Conservation (phyloP, 1,140 invertebrate genomes). For the Calephelis virginiensis region DNA sequence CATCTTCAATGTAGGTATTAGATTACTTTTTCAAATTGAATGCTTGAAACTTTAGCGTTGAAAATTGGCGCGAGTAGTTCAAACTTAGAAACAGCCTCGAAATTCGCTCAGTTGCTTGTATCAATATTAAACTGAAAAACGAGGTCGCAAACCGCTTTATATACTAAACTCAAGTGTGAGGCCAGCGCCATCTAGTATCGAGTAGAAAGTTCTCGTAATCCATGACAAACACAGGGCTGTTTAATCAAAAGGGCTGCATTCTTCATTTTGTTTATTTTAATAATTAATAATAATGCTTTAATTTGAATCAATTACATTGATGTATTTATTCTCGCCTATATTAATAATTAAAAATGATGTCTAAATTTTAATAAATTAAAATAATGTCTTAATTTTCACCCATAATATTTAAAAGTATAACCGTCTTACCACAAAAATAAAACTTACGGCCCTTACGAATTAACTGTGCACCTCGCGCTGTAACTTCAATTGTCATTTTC, state of each 20-base stretch:
- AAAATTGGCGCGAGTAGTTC: background rate
- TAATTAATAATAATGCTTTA: too few relatives aligned
- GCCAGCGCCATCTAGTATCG: conserved; percentile 54
- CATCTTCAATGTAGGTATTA: conserved; percentile 37
- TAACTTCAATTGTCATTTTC: too few relatives aligned
- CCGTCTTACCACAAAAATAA: too few relatives aligned
- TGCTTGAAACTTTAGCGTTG: background rate
- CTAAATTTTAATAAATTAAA: too few relatives aligned
- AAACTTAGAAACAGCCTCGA: too few relatives aligned
- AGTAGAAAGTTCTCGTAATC: conserved; percentile 52
- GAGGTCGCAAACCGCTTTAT: conserved; percentile 32
- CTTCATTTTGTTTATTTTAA: background rate
- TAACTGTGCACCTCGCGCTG: too few relatives aligned
- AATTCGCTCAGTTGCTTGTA: background rate
- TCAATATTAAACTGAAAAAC: conserved; percentile 32
- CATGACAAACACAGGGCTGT: conserved; percentile 25
- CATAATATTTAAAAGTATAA: too few relatives aligned
- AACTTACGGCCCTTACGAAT: too few relatives aligned
- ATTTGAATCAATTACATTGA: too few relatives aligned
- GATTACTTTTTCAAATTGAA: background rate
- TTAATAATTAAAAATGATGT: too few relatives aligned
- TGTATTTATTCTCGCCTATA: too few relatives aligned
- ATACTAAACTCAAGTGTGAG: conserved; percentile 23
- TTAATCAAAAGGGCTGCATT: conserved; percentile 30
- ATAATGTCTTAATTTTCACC: too few relatives aligned